These are phyloP conservation scores for Recurvirostra avosetta DNA, from an alignment of 2,113 vertebrate genomes.

Conservation along the genomic window DNA sequence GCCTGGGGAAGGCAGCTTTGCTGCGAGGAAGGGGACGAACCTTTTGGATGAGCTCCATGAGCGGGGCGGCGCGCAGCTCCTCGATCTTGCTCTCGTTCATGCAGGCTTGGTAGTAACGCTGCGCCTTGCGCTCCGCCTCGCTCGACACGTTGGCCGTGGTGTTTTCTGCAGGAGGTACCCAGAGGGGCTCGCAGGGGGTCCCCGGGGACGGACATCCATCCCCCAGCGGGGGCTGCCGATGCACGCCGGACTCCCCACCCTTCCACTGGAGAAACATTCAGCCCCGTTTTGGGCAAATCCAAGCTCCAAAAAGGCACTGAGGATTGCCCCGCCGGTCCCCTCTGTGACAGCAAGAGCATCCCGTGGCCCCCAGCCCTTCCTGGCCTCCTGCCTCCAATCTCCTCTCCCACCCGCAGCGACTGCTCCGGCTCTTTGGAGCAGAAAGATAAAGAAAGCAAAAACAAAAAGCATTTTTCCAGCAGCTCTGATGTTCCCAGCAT, in stretches of 20 bases:
- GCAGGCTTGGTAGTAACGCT: conserved; percentile 90
- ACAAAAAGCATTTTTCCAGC: neutral
- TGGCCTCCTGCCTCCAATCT: neutral
- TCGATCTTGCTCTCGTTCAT: conserved; percentile 94
- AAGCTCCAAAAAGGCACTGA: rapidly evolving
- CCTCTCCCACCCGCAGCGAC: neutral
- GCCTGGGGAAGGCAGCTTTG: neutral
- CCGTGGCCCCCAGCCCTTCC: neutral
- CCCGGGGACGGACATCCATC: neutral
- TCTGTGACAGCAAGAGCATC: neutral
- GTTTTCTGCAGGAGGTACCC: conserved; percentile 78
- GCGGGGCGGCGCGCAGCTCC: conserved; percentile 83
- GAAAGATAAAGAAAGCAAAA: conserved; percentile 21
- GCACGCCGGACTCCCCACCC: neutral
- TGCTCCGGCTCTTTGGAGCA: neutral
- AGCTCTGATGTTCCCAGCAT: neutral
- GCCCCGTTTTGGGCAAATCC: neutral
- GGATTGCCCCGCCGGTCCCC: neutral
- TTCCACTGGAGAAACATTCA: neutral
- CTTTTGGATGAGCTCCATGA: conserved; percentile 87
- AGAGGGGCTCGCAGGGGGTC: neutral
- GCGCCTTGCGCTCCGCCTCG: conserved; percentile 87
- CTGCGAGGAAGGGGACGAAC: conserved; percentile 55
- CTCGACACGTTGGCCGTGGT: conserved; percentile 79
- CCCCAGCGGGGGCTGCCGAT: neutral